Percentiles rank a stretch among this genome's conserved stretches.
Conservation (phyloP, 1,140 invertebrate species). For the Globodera ellingtonae region DNA sequence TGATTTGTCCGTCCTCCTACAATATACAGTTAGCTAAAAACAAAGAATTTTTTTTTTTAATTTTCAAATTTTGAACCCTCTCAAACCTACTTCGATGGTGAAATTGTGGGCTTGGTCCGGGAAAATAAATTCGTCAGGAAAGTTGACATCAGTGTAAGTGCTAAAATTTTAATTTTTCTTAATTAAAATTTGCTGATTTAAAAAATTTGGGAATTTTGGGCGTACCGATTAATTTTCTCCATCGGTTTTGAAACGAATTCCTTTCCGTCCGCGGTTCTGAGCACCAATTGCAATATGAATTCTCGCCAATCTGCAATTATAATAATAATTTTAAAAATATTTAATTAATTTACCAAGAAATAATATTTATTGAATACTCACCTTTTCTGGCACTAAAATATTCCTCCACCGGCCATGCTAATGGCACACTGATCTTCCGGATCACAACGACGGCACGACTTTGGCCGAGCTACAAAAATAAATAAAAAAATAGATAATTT, state of each 20-base stretch:
- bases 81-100: background rate
- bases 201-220: background rate
- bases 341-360: background rate
- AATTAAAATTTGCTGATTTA: background rate
- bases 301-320: slow-evolving; percentile 16
- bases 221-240: background rate
- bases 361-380: background rate
- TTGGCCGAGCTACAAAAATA: background rate
- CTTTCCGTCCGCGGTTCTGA: background rate
- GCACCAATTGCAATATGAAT: slow-evolving; percentile 4
- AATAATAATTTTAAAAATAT: background rate
- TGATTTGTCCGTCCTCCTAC: slow-evolving; percentile 12
- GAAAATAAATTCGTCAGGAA: slow-evolving; percentile 18
- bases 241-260: background rate
- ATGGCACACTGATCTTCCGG: background rate
- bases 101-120: slow-evolving; percentile 9
- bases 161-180: background rate
- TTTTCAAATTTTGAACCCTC: background rate
- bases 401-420: background rate
- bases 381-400: background rate
- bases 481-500: no score
- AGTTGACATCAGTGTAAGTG: slow-evolving; percentile 17
- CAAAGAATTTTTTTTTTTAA: background rate
- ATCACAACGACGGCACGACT: background rate
- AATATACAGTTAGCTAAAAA: slow-evolving; percentile 10